These are phyloP conservation scores for Grapholita molesta DNA, from an alignment of 1,140 invertebrate genomes.

Conservation along the genomic window DNA sequence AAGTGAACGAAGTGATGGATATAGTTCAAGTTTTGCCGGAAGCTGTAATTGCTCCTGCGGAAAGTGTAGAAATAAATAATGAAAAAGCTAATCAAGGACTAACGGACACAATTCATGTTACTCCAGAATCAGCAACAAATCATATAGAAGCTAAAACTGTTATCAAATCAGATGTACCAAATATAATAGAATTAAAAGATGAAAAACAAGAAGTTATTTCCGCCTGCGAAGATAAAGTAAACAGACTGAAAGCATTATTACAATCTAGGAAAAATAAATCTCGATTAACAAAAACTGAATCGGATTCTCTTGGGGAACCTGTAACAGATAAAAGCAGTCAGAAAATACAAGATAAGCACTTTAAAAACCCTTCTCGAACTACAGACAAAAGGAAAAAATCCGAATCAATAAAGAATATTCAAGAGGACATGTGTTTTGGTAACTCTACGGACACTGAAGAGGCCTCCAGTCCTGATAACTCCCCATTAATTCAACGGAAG, in stretches of 20 bases:
- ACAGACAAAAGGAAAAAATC: conserved; percentile 27
- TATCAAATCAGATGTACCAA: not conserved
- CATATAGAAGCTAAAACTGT: not conserved
- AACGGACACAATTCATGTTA: not conserved
- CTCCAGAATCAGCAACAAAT: not conserved
- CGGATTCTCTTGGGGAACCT: conserved; percentile 13
- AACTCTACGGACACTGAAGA: conserved; percentile 32
- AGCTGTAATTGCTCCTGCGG: not conserved
- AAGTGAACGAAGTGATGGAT: conserved; percentile 35
- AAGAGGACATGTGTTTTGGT: conserved; percentile 35
- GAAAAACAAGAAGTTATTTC: conserved; percentile 38
- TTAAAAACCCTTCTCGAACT: conserved; percentile 26
- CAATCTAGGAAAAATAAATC: conserved; percentile 32
- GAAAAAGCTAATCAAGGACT: not conserved
- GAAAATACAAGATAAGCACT: conserved; percentile 26
- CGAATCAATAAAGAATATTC: conserved; percentile 23
- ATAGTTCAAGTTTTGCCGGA: conserved; percentile 30
- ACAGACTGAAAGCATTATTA: conserved; percentile 50
- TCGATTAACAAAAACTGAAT: conserved; percentile 4
- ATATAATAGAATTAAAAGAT: not conserved
- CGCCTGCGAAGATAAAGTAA: conserved; percentile 63
- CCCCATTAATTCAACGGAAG: conserved; percentile 20
- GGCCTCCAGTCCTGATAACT: conserved; percentile 32
- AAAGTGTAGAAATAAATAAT: not conserved
- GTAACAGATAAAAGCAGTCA: not conserved